Percentiles rank a stretch among this genome's conserved stretches.
phyloP scores from a whole-genome alignment of 2,888 invertebrate genomes.

The Patella pellucida region DNA sequence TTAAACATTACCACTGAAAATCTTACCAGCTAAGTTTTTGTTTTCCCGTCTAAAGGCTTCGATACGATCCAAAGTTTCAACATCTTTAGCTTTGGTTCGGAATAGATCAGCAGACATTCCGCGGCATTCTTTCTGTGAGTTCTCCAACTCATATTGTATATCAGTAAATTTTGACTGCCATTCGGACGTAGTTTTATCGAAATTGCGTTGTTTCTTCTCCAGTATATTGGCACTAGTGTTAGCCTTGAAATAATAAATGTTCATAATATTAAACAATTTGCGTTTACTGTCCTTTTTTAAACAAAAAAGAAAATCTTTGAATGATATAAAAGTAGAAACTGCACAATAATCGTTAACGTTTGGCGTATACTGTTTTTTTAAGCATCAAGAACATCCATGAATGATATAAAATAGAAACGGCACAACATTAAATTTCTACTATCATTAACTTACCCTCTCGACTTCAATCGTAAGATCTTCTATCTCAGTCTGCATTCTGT shows the following conservation, averaged over 20 bases:
- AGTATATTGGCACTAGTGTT: constrained; percentile 81
- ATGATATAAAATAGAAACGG: too few relatives aligned
- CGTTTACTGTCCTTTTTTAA: neutral
- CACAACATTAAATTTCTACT: neutral
- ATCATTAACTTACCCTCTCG: constrained; percentile 83
- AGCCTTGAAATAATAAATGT: constrained; percentile 27
- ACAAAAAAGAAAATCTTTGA: neutral
- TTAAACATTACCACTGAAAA: too few relatives aligned
- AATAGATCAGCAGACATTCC: constrained; percentile 99
- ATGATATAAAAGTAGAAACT: neutral
- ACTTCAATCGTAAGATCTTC: constrained; percentile 98
- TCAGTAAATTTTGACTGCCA: constrained; percentile 99
- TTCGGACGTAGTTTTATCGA: constrained; percentile 99
- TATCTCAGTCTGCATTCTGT: constrained; percentile 94
- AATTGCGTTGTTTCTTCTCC: constrained; percentile 99
- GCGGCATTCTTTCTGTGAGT: constrained; percentile 98
- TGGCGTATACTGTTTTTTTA: neutral
- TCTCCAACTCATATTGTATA: constrained; percentile 87
- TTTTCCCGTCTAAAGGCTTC: constrained; percentile 98
- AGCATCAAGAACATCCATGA: too few relatives aligned
- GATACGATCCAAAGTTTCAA: constrained; percentile 96
- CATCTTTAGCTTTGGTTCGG: constrained; percentile 96
- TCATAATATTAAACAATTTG: neutral
- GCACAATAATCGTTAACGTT: neutral
- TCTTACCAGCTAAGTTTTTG: constrained; percentile 89